Evolutionary conservation across 2,113 vertebrate species (phyloP).

Genomic region (Phaethornis superciliosus): DNA sequence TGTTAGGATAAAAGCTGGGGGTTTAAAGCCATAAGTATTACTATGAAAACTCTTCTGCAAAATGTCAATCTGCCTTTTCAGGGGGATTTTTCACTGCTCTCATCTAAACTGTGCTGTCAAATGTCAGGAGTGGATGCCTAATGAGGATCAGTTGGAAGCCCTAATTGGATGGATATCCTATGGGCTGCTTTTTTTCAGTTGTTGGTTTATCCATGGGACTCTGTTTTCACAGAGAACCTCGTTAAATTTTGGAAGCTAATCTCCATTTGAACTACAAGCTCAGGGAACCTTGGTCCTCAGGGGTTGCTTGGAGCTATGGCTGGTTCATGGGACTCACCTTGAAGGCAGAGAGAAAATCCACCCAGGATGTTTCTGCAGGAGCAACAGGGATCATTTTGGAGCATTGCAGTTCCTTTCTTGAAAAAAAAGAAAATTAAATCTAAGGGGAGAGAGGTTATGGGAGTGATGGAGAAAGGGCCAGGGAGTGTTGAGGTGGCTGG

Average conservation of each 20-base stretch:
- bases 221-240: constrained; percentile 47
- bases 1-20: background rate
- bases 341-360: background rate
- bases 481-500: background rate
- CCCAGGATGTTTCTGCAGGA: background rate
- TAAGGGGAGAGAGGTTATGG: background rate
- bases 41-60: constrained; percentile 37
- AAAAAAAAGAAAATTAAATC: background rate
- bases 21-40: background rate
- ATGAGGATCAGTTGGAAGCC: constrained; percentile 62
- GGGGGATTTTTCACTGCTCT: constrained; percentile 52
- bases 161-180: constrained; percentile 70
- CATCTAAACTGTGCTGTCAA: constrained; percentile 48
- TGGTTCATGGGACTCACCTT: background rate
- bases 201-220: constrained; percentile 23
- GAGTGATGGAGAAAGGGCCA: background rate
- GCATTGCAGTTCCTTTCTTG: background rate
- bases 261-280: constrained; percentile 29
- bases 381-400: background rate
- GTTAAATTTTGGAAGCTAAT: constrained; percentile 63
- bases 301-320: background rate
- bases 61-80: constrained; percentile 67
- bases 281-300: background rate
- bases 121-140: constrained; percentile 55
- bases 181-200: background rate